Base-by-base conservation (phyloP, 2,797 vertebrate genomes). In the Neopelma chrysocephalum region DNA sequence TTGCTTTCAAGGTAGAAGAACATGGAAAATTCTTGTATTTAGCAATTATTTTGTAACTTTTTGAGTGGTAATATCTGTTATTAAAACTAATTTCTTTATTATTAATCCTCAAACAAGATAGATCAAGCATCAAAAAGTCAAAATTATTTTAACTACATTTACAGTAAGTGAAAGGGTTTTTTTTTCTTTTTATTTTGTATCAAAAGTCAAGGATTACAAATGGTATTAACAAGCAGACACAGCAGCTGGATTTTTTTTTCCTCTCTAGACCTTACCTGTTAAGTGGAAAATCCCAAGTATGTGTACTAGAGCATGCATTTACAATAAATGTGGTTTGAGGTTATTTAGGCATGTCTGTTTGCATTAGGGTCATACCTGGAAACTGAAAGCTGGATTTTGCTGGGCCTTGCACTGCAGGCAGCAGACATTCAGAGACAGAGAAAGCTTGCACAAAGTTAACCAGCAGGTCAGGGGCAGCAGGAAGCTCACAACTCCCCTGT, bases 151-250 rank as follows among this genome's bases (percentile, higher is more conserved):
- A 88, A 60, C 31, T 51, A 43, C 15, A 43, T 25, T 72, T 85
- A 51, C 2, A 54, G 6, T 26, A 87, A 91, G 10, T 0, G 0
- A 34, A 50, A 65, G 11, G 5, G 9, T 0, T 5, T 40, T 20
- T 29, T 38, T 82, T 23, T 2, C 2, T 23, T 71, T 71, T 53
- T 34, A 31, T 45, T 73, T 68, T 58, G 3, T 36, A 66, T n/a
- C 5, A 42, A 15, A 87, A 90, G 5, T 31, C 36, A 93, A 88
- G 26, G 72, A 61, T 36, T 72, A 34, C 34, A 71, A 72, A 32
- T 16, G 4, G 1, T 40, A 56, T 43, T 75, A 87, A 81, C 13
- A 81, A 86, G 47, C 12, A 58, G 34, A 68, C 12, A 43, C 1
- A 8, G 38, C 20, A 71, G 12, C 20, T 45, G 64, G 4, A 12